Base-by-base conservation (phyloP, 2,113 vertebrate genomes). In the Protobothrops mucrosquamatus region DNA sequence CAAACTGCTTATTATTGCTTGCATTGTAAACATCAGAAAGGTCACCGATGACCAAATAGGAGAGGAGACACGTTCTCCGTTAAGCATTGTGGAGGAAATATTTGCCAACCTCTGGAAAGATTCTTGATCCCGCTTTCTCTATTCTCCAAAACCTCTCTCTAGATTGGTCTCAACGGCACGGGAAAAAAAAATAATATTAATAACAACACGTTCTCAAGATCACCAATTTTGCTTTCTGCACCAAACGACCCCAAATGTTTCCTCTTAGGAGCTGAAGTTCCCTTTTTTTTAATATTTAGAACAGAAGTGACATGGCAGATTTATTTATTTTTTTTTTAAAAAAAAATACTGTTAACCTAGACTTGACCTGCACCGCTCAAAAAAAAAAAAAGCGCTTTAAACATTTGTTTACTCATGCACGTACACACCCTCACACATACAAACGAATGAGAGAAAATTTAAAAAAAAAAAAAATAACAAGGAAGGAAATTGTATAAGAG, bases 291-390 rank as follows among this genome's bases (percentile, higher is more conserved):
- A 34, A 96, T 94, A 94, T 96, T 96, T 94, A 94, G 94, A 96
- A 97, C 95, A 96, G 96, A 96, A 96, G 95, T 26, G 0, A 96
- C 97, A 94, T 39, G 85, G 96, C 96, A 96, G 96, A 81, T 57
- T 56, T 11, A 11, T 34, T 69, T 64, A n/a, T 14, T 29, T 29
- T n/a, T 12, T n/a, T n/a, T n/a, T n/a, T n/a, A n/a, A 57, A 43
- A 54, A 52, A 92, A 93, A 97, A 97, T 97, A 97, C 96, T 97
- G 96, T 95, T 97, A 97, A 97, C 94, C 95, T 96, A 97, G 95
- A 97, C 94, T 95, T 97, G 96, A 97, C 94, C 95, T 94, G 97
- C 96, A 97, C 96, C 95, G 96, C 93, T 96, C 93, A 91, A 95
- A 95, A 96, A 9, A n/a, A 8, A 39, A 95, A 96, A 96, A n/a